These are phyloP conservation scores for Bos taurus DNA, from an alignment of 2,113 vertebrate genomes.

Conservation along the genomic window ARS-UCD2.0 NC_037334.1:37183501-37184000, in stretches of 20 bases:
- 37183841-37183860: background rate
- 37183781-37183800: background rate
- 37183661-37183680: background rate
- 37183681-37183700: background rate
- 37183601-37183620: background rate
- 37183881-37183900: background rate
- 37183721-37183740: background rate
- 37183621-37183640: background rate
- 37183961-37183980: background rate
- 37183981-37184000: background rate
- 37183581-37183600: background rate
- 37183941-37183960: background rate
- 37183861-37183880: background rate
- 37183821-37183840: background rate
- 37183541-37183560: background rate
- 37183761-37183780: background rate
- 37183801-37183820: background rate
- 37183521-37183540: background rate
- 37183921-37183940: background rate
- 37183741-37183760: background rate
- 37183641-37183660: background rate
- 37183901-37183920: background rate
- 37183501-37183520: background rate
- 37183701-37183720: background rate
- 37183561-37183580: background rate